Base-by-base conservation (phyloP, 30 jellyfish, hydroid and myxozoan genomes). In the Aurelia sp. region DNA sequence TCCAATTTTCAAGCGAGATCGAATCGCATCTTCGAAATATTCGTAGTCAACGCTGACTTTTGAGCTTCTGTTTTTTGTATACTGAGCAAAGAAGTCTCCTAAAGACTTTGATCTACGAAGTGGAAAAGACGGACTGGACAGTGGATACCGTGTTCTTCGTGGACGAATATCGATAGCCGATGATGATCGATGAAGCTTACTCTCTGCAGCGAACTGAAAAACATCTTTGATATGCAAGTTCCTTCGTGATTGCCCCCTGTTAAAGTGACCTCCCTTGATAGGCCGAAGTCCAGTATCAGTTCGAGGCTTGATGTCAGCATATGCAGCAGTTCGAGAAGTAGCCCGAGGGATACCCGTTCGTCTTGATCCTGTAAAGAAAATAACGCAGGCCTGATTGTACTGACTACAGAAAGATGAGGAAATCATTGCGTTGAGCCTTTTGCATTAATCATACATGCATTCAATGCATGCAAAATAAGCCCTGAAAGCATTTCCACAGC, bases 81-180 rank as follows among this genome's bases (percentile, higher is more conserved):
- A 73, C 68, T 66, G 93, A n/a, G 89, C 86, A 47, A 89, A 86
- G 9, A 94, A 27, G 44, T 69, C 89, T 13, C 98, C 95, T 17
- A 77, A 66, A 0, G 99, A 94, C 30, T 81, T 85, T 7, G 96
- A 67, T 51, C 86, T 82, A 23, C 99, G 84, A 35, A 94, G 81
- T 15, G 98, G 98, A 50, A 50, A 81, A 20, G 44, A 22, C 18
- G 87, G 74, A 17, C 64, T 72, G 44, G 83, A 76, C 67, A 57
- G 53, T 6, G 92, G 97, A 22, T 71, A 52, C 16, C 84, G 90
- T 12, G 87, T 85, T 48, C 58, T 66, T 27, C 78, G 66, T 37
- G 95, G 96, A 18, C 93, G 90, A 23, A 94, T 64, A 71, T 94
- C 99, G 13, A 89, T 83, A 15, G 99, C 96, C 6, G 99, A 94